Evolutionary conservation across 2,888 invertebrate genomes (phyloP).

Genomic region (Drosophila diplacantha): DNA sequence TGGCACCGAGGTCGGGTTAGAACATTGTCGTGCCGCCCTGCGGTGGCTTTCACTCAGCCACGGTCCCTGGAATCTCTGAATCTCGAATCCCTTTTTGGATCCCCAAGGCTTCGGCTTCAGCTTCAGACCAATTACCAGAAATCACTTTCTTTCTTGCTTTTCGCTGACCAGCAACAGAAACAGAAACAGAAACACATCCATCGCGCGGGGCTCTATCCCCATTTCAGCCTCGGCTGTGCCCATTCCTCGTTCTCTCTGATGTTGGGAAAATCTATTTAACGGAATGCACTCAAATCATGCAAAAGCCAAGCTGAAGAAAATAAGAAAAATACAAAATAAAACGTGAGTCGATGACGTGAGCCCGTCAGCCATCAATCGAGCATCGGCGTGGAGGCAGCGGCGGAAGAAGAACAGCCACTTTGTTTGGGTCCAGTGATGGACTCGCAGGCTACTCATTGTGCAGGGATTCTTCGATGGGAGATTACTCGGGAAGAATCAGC

Average conservation of each 20-base stretch:
- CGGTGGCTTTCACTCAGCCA: slow-evolving; percentile 63
- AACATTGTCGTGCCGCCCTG: slow-evolving; percentile 47
- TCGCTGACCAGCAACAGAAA: slow-evolving; percentile 10
- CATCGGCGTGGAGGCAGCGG: slow-evolving; percentile 14
- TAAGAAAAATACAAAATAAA: slow-evolving; percentile 23
- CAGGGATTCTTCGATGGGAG: background rate
- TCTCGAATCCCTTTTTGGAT: slow-evolving; percentile 8
- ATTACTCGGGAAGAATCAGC: no score
- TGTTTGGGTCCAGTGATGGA: background rate
- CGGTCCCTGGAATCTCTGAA: slow-evolving; percentile 7
- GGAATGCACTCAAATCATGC: slow-evolving; percentile 53
- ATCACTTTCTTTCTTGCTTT: slow-evolving; percentile 57
- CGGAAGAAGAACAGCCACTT: slow-evolving; percentile 8
- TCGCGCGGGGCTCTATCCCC: slow-evolving; percentile 17
- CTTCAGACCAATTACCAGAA: slow-evolving; percentile 45
- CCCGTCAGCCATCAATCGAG: slow-evolving; percentile 65
- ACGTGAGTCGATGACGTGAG: slow-evolving; percentile 62
- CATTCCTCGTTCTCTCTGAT: slow-evolving; percentile 48
- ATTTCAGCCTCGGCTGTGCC: slow-evolving; percentile 47
- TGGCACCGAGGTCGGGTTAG: slow-evolving; percentile 14
- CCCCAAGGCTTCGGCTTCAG: background rate
- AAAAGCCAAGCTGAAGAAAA: slow-evolving; percentile 10
- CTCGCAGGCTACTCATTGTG: slow-evolving; percentile 4
- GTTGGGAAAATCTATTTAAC: slow-evolving; percentile 57
- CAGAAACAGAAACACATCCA: slow-evolving; percentile 5